phyloP scores from a whole-genome alignment of 2,113 vertebrate genomes.

The Megaptera novaeangliae region DNA sequence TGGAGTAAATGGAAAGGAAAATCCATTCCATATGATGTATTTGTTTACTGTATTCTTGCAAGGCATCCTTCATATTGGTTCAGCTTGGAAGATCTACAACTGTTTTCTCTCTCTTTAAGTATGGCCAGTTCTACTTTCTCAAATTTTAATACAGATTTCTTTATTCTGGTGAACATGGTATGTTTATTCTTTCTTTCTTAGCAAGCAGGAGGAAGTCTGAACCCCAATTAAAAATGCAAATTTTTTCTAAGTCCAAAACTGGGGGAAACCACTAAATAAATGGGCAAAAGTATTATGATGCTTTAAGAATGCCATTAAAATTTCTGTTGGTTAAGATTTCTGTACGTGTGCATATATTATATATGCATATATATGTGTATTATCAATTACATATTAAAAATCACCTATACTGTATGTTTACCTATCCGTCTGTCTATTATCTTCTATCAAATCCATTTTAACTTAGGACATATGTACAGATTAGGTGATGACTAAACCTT shows the following conservation, averaged over 20 bases:
- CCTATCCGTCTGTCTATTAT: not conserved
- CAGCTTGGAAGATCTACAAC: not conserved
- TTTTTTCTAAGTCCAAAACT: not conserved
- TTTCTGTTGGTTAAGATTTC: not conserved
- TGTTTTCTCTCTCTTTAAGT: not conserved
- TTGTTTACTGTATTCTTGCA: not conserved
- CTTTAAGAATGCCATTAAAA: not conserved
- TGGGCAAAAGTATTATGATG: not conserved
- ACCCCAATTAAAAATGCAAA: not conserved
- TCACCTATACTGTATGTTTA: not conserved
- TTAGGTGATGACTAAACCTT: not conserved
- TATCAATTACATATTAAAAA: not conserved
- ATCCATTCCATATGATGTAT: not conserved
- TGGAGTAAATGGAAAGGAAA: not conserved
- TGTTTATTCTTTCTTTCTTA: not conserved
- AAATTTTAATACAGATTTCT: not conserved
- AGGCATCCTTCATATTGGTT: not conserved
- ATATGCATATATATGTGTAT: not conserved
- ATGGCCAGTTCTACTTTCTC: not conserved
- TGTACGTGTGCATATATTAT: not conserved
- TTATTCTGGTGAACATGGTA: not conserved
- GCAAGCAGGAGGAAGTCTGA: not conserved
- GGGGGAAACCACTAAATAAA: not conserved
- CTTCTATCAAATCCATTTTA: not conserved
- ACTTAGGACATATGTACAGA: not conserved